These are phyloP conservation scores for Rhamphomyia laevipes DNA, from an alignment of 2,888 invertebrate genomes.

Conservation along the genomic window DNA sequence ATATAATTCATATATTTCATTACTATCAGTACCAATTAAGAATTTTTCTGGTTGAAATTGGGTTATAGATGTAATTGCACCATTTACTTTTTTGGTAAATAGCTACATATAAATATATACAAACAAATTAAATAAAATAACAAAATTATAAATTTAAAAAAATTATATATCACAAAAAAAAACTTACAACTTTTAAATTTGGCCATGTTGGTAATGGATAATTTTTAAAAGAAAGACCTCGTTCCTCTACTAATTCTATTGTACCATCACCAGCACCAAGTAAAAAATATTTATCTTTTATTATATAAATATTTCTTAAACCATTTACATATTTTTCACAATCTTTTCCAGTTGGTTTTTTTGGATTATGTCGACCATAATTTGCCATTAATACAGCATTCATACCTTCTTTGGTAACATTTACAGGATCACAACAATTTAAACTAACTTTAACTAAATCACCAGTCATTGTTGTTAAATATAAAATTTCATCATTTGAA, in stretches of 20 bases:
- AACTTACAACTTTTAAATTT: conserved; percentile 41
- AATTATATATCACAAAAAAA: background rate
- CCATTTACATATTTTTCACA: conserved; percentile 35
- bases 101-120: conserved; percentile 35
- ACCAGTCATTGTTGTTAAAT: conserved; percentile 79
- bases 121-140: background rate
- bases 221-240: conserved; percentile 36
- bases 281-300: conserved; percentile 50
- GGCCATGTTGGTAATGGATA: conserved; percentile 45
- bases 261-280: conserved; percentile 81
- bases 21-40: conserved; percentile 61
- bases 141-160: background rate
- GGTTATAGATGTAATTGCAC: conserved; percentile 64
- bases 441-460: conserved; percentile 40
- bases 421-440: conserved; percentile 34
- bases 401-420: conserved; percentile 21
- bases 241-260: conserved; percentile 57
- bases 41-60: conserved; percentile 47
- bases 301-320: conserved; percentile 50
- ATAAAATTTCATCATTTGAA: conserved; percentile 57
- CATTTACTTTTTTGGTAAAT: conserved; percentile 46
- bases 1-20: conserved; percentile 71
- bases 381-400: conserved; percentile 41
- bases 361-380: conserved; percentile 37
- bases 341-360: conserved; percentile 33